These are phyloP conservation scores for Arbacia lixula DNA, from an alignment of 53 echinoderm and acorn worm species.

Conservation along the genomic window DNA sequence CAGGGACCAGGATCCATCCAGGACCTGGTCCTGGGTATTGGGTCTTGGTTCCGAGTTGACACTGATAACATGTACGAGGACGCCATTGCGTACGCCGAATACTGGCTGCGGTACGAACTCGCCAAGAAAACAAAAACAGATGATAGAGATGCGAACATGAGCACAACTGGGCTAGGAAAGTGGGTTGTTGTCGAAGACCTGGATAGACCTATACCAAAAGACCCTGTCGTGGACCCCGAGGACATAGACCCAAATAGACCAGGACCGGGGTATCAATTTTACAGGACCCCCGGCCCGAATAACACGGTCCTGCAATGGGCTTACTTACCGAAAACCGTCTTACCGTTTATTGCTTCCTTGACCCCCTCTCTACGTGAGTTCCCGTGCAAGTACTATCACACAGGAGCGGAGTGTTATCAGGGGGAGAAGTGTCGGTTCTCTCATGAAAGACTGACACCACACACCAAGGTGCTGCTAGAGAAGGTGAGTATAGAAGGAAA, in stretches of 20 bases:
- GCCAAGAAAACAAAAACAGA: neutral
- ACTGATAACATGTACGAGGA: conserved; percentile 12
- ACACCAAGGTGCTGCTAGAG: conserved; percentile 77
- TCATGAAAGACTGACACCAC: conserved; percentile 77
- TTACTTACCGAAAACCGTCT: conserved; percentile 20
- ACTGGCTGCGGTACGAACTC: conserved; percentile 33
- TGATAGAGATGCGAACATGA: neutral
- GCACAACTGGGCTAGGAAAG: neutral
- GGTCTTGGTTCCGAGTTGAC: conserved; percentile 22
- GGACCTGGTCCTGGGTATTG: neutral
- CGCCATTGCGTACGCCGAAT: conserved; percentile 26
- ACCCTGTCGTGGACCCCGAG: neutral
- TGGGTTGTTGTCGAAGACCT: neutral
- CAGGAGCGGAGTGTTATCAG: conserved; percentile 80
- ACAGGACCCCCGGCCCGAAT: conserved; percentile 18
- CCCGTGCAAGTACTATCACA: conserved; percentile 98
- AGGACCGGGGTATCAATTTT: conserved; percentile 38
- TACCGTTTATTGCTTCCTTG: conserved; percentile 41
- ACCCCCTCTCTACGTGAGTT: conserved; percentile 67
- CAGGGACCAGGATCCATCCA: neutral
- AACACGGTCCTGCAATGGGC: conserved; percentile 5
- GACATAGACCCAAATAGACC: conserved; percentile 34
- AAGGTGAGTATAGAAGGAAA: conserved; percentile 67
- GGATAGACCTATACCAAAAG: no score
- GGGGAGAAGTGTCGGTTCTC: conserved; percentile 93